Percentiles rank a stretch among this genome's conserved stretches.
Conservation (phyloP, 2,888 invertebrate genomes). For the Luperina nickerlii region DNA sequence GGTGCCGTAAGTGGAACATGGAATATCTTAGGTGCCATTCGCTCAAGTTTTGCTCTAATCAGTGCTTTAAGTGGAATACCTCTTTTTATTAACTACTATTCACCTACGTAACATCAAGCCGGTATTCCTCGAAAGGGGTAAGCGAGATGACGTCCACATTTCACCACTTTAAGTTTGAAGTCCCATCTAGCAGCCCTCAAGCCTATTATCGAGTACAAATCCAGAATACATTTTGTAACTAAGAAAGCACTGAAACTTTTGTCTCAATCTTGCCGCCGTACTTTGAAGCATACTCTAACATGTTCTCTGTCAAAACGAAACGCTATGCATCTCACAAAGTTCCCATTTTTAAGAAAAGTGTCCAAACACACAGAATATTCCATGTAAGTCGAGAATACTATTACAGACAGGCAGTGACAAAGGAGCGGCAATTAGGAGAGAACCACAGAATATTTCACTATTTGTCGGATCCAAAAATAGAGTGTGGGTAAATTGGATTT, state of each 20-base stretch:
- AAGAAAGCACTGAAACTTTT: not conserved
- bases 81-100: not conserved
- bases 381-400: slow-evolving; percentile 2
- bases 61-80: not conserved
- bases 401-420: slow-evolving; percentile 19
- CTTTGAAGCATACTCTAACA: not conserved
- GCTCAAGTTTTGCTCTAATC: not conserved
- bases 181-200: not conserved
- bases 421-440: slow-evolving; percentile 22
- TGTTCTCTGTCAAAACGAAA: not conserved
- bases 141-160: not conserved
- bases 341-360: slow-evolving; percentile 3
- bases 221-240: not conserved
- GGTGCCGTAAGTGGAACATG: not conserved
- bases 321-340: too few relatives aligned
- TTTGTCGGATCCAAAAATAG: slow-evolving; percentile 40
- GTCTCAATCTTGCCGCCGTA: not conserved
- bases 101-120: not conserved
- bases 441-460: slow-evolving; percentile 23
- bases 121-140: not conserved
- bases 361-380: slow-evolving; percentile 1
- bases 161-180: not conserved
- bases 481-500: slow-evolving; percentile 13
- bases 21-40: not conserved
- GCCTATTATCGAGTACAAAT: not conserved